phyloP scores from a whole-genome alignment of 2,113 vertebrate genomes.

The Sapajus apella region DNA sequence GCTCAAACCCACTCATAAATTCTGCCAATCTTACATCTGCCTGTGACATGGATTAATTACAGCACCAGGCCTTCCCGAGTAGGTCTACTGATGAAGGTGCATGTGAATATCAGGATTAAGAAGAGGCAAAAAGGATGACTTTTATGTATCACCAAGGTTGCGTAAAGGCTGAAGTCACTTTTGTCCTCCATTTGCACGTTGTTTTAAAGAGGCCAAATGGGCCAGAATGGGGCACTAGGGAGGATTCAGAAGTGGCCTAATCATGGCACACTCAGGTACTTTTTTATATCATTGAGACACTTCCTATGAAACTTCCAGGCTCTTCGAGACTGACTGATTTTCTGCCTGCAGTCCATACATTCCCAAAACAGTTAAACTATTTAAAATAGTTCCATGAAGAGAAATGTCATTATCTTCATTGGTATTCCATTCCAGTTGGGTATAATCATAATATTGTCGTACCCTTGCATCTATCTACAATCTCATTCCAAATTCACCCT shows the following conservation, averaged over 20 bases:
- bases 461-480: slow-evolving; percentile 45
- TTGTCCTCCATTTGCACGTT: not conserved
- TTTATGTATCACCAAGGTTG: not conserved
- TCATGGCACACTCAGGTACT: not conserved
- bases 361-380: slow-evolving; percentile 49
- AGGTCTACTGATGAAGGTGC: slow-evolving; percentile 61
- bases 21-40: slow-evolving; percentile 77
- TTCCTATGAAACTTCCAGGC: slow-evolving; percentile 11
- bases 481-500: slow-evolving; percentile 61
- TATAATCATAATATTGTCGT: slow-evolving; percentile 2
- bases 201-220: not conserved
- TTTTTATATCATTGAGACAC: not conserved
- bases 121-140: slow-evolving; percentile 51
- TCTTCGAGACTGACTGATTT: slow-evolving; percentile 1
- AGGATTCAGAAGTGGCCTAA: not conserved
- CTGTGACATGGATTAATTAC: slow-evolving; percentile 83
- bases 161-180: not conserved
- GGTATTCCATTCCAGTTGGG: slow-evolving; percentile 52
- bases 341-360: not conserved
- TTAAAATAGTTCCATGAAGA: slow-evolving; percentile 44
- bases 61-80: slow-evolving; percentile 73
- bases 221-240: not conserved
- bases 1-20: slow-evolving; percentile 83
- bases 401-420: slow-evolving; percentile 47
- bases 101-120: slow-evolving; percentile 61